Percentiles rank a stretch among this genome's conserved stretches.
phyloP scores from a whole-genome alignment of 2,888 invertebrate genomes.

The Phania funesta region DNA sequence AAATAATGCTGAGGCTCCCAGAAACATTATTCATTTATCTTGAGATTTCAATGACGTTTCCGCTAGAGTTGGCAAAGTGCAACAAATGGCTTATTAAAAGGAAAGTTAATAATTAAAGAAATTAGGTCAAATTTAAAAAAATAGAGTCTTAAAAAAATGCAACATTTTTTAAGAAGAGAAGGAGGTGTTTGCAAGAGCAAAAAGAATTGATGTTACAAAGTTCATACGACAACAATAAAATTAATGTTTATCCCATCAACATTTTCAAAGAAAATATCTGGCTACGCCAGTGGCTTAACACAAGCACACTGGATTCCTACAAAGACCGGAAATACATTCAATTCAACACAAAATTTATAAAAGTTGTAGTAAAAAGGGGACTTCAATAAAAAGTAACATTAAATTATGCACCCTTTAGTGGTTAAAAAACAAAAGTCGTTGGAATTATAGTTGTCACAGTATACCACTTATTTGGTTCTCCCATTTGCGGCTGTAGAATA shows the following conservation, averaged over 20 bases:
- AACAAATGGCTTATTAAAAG: no score
- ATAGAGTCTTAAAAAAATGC: no score
- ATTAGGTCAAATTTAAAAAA: no score
- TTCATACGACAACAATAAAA: no score
- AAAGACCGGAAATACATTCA: constrained; percentile 54
- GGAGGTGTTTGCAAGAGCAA: no score
- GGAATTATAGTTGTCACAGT: constrained; percentile 44
- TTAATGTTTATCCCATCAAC: neutral
- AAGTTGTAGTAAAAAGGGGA: constrained; percentile 22
- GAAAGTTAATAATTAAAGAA: no score
- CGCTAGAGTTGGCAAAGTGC: no score
- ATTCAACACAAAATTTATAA: constrained; percentile 55
- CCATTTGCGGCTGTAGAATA: constrained; percentile 20
- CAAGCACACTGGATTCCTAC: constrained; percentile 32
- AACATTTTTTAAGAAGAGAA: no score
- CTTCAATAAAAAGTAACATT: constrained; percentile 42
- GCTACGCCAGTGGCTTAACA: neutral
- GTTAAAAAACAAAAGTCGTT: constrained; percentile 45
- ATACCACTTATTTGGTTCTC: constrained; percentile 34
- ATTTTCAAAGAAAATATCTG: neutral
- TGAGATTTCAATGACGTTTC: no score
- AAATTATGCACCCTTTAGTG: constrained; percentile 52
- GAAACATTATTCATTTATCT: no score
- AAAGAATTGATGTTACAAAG: no score
- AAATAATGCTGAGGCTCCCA: no score